phyloP scores from a whole-genome alignment of 2,797 vertebrate genomes.

The Betta splendens region DNA sequence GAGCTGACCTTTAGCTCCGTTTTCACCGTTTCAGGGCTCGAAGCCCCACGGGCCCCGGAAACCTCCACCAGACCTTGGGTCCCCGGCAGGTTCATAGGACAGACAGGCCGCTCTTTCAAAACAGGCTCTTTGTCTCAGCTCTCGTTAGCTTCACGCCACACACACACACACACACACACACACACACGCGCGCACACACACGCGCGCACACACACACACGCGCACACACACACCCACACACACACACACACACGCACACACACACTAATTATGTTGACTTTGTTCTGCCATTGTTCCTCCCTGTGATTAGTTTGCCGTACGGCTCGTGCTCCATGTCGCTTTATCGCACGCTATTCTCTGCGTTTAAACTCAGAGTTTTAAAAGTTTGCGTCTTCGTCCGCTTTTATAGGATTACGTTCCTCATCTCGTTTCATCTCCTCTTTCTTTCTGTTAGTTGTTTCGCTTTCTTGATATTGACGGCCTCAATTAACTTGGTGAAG shows the following conservation, averaged over 20 bases:
- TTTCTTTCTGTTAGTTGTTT: constrained; percentile 53
- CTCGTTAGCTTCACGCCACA: constrained; percentile 43
- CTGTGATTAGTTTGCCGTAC: constrained; percentile 43
- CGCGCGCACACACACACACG: constrained; percentile 27
- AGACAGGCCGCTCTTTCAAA: constrained; percentile 38
- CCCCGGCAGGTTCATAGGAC: constrained; percentile 50
- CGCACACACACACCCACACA: constrained; percentile 43
- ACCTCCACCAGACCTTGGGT: constrained; percentile 60
- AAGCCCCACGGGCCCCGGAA: constrained; percentile 16
- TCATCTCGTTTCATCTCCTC: constrained; percentile 56
- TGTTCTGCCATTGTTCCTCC: constrained; percentile 53
- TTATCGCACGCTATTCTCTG: constrained; percentile 29
- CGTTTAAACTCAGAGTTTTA: constrained; percentile 49
- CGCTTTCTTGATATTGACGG: constrained; percentile 47
- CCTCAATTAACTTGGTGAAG: constrained; percentile 45
- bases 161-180: constrained; percentile 38
- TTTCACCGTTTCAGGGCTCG: constrained; percentile 19
- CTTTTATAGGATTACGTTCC: constrained; percentile 35
- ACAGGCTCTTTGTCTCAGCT: constrained; percentile 52
- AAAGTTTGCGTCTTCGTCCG: constrained; percentile 32
- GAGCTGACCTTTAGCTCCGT: neutral
- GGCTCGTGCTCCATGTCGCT: constrained; percentile 39
- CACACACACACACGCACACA: constrained; percentile 38
- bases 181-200: constrained; percentile 40
- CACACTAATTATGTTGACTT: constrained; percentile 57